phyloP scores from a whole-genome alignment of 2,888 invertebrate species.

The Calliopum simillimum region DNA sequence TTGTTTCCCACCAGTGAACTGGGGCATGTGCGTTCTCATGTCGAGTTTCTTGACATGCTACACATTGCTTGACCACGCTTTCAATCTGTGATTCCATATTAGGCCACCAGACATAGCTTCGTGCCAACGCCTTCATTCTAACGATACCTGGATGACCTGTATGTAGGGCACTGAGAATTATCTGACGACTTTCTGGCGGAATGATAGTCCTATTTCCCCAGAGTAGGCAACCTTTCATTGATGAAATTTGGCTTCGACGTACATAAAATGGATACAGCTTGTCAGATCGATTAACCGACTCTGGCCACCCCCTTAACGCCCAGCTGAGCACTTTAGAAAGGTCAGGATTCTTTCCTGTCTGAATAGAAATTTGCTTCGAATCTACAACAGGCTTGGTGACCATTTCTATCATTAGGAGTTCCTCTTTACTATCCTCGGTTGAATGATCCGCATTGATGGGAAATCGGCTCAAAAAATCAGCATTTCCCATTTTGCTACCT shows the following conservation, averaged over 20 bases:
- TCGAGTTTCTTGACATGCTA: constrained; percentile 22
- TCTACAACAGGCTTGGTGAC: constrained; percentile 26
- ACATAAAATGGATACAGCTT: neutral
- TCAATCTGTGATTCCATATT: constrained; percentile 23
- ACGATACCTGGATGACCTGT: constrained; percentile 16
- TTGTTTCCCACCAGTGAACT: constrained; percentile 21
- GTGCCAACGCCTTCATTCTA: constrained; percentile 18
- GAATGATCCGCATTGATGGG: no score
- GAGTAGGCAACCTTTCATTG: constrained; percentile 39
- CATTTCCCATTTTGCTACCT: constrained; percentile 31
- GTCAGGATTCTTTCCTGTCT: constrained; percentile 21
- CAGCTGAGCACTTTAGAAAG: constrained; percentile 31
- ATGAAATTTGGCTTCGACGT: constrained; percentile 13
- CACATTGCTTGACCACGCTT: neutral
- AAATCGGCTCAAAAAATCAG: no score
- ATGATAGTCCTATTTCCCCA: constrained; percentile 41
- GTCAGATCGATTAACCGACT: constrained; percentile 21
- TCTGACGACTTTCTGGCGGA: constrained; percentile 11
- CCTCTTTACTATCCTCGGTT: no score
- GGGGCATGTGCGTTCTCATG: constrained; percentile 25
- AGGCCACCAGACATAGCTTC: constrained; percentile 37
- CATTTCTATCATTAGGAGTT: no score
- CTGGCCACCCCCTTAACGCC: constrained; percentile 19
- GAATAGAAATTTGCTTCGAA: constrained; percentile 26
- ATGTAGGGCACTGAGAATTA: neutral